Base-by-base conservation (phyloP, 2,113 vertebrate genomes). In the Struthidea cinerea region DNA sequence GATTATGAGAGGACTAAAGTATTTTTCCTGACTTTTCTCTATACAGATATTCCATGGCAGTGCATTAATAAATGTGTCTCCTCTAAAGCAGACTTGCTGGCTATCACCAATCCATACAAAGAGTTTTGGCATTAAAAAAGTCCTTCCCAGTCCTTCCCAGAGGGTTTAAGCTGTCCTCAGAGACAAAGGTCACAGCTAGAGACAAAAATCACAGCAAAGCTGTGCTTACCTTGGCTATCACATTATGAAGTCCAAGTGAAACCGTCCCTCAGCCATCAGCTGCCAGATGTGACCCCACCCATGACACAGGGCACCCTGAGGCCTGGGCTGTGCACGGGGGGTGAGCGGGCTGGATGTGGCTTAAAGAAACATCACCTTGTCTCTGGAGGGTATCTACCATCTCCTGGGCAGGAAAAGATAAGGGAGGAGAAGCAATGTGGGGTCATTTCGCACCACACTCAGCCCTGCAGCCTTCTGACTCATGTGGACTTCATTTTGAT, bases 1-100 rank as follows among this genome's bases (percentile, higher is more conserved):
- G 74, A 65, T 97, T 96, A 93, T 69, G 82, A 86, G 94, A 93
- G 32, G 52, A 94, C 73, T 68, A 59, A 94, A 94, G 32, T 65
- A 65, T 82, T 91, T 93, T 90, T 64, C 84, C 44, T 84, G 81
- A 89, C 44, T 75, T 93, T 87, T 63, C 83, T 81, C 71, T 90
- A 84, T 92, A 93, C 64, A 69, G 82, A 44, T 94, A 41, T 77
- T 83, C 78, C 35, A 77, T 70, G 68, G 61, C 23, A 39, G 41
- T 64, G n/a, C 60, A 41, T 86, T 90, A 86, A 90, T 71, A 85
- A 87, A 89, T 52, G 63, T 56, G 78, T 85, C 53, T 95, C 65
- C 60, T 93, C 59, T 88, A 53, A 94, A 92, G 85, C 68, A 91
- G 80, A 42, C 77, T 81, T 74, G 17, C 39, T 87, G 37, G 94